Conservation (phyloP, 2,888 invertebrate genomes). For the Ophioninae sp. region DNA sequence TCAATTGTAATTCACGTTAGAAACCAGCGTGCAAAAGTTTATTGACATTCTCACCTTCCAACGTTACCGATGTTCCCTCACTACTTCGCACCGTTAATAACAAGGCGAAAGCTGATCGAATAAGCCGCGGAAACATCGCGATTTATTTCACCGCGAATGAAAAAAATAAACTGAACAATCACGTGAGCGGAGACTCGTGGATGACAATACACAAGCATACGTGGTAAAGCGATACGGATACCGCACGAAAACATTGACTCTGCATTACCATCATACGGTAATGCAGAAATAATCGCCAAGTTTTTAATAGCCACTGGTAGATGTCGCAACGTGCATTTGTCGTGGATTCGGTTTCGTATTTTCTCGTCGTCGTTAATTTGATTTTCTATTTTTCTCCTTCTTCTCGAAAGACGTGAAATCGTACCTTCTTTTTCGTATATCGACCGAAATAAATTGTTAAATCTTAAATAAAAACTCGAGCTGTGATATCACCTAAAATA, state of each 20-base stretch:
- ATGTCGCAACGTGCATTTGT: not conserved
- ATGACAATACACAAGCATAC: not conserved
- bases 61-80: not conserved
- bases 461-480: too few relatives aligned
- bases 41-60: conserved; percentile 46
- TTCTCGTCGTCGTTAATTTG: not conserved
- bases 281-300: not conserved
- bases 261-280: not conserved
- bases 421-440: too few relatives aligned
- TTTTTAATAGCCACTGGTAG: not conserved
- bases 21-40: not conserved
- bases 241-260: not conserved
- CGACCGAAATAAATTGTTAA: too few relatives aligned
- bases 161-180: not conserved
- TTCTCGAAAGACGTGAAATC: too few relatives aligned
- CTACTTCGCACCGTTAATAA: conserved; percentile 20
- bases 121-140: conserved; percentile 19
- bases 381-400: not conserved
- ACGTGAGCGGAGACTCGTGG: not conserved
- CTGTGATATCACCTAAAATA: too few relatives aligned
- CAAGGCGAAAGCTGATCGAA: conserved; percentile 8
- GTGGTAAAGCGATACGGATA: not conserved
- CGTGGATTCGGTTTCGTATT: not conserved
- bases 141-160: not conserved
- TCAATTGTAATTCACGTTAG: not conserved